These are phyloP conservation scores for Callosobruchus maculatus DNA, from an alignment of 2,888 invertebrate species.

Conservation along the genomic window DNA sequence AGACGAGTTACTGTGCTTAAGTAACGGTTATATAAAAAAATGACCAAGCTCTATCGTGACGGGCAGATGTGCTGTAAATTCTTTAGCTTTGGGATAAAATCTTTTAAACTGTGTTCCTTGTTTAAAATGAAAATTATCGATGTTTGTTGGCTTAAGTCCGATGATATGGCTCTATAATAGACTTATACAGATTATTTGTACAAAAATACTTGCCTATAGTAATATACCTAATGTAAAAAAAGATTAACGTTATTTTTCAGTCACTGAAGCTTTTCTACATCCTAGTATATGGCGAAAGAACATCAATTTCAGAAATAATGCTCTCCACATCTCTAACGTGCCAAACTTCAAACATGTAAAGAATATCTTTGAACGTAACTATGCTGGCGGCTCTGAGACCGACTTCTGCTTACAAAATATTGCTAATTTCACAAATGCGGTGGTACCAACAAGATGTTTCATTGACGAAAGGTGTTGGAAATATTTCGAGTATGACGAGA, in stretches of 20 bases:
- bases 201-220: too few relatives aligned
- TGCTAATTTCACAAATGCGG: conserved; percentile 12
- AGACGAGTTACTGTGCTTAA: too few relatives aligned
- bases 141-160: too few relatives aligned
- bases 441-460: conserved; percentile 16
- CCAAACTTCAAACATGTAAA: conserved; percentile 7
- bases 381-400: conserved; percentile 7
- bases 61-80: too few relatives aligned
- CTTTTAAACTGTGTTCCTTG: too few relatives aligned
- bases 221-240: background rate
- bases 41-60: too few relatives aligned
- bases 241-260: conserved; percentile 11
- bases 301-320: conserved; percentile 21
- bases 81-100: too few relatives aligned
- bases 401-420: conserved; percentile 27
- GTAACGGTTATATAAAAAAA: too few relatives aligned
- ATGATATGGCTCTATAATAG: too few relatives aligned
- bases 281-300: conserved; percentile 27
- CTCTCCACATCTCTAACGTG: conserved; percentile 7
- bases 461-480: conserved; percentile 20
- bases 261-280: conserved; percentile 21
- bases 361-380: conserved; percentile 4
- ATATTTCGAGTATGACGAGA: conserved; percentile 6
- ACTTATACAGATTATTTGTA: too few relatives aligned
- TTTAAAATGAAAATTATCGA: too few relatives aligned